Evolutionary conservation across 2,888 invertebrate genomes (phyloP), one percentile per base, ranked within the genome.

Genomic region (Nysson spinosus): DNA sequence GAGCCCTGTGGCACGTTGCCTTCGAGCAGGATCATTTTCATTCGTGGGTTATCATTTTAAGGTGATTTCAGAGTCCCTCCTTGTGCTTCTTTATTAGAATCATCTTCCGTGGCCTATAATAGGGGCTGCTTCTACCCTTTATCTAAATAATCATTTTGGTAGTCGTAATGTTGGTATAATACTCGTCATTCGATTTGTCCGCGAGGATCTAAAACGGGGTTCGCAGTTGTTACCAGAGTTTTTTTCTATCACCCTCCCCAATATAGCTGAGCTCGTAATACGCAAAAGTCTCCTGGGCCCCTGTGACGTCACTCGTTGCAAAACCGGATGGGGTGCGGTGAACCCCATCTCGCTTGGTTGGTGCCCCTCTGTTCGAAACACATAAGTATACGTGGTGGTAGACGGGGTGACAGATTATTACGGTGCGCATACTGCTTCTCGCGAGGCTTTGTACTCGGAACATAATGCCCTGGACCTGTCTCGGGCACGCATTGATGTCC

Each of bases 401-500:
- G 60, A 69, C 75, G 70, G 76, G 79, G 80, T 79, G 81, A 83
- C 81, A 79, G 80, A 83, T 79, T 81, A 81, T 77, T 79, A 77
- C 77, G 76, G 76, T 68, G 69, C 74, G 56, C 75, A 69, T 78
- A 77, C 72, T 72, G 67, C 71, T 55, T 60, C 55, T 50, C 47
- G 60, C 54, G 47, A 22, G 47, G 69, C 63, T 75, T 76, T 83
- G 79, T 81, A 51, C 68, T 16, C 39, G 56, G 55, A 60, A 63
- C 70, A 81, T 82, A 84, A 83, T 82, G 75, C 80, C 55, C 69
- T 66, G 83, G 81, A 83, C 84, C 84, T 84, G 85, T 82, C 80
- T 81, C 78, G 72, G 74, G 67, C 79, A 82, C 73, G 78, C 77
- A 81, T 82, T 78, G 74, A 78, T 78, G 72, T 72, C 64, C 69